Conservation (phyloP, 92 coral and sea anemone species). For the Porites divaricata region DNA sequence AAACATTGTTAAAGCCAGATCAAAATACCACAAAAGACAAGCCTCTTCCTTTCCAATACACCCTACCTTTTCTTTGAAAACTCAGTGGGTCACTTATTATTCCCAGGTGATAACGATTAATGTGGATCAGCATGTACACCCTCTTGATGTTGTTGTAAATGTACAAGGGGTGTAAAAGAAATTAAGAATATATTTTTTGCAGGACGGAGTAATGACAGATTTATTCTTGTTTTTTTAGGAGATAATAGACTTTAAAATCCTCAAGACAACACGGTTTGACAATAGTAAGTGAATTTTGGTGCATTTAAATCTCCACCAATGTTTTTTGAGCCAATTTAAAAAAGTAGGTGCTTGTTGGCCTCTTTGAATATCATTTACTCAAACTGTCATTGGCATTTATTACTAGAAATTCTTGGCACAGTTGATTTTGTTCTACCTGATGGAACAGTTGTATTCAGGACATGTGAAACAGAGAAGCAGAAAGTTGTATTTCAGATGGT, state of each 20-base stretch:
- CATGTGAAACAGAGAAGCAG: conserved; percentile 83
- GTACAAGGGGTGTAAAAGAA: not conserved
- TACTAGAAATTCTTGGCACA: conserved; percentile 77
- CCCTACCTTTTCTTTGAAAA: too few species aligned
- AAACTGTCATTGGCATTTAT: not conserved
- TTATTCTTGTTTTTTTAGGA: conserved; percentile 62
- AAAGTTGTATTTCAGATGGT: conserved; percentile 99
- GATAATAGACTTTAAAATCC: conserved; percentile 92
- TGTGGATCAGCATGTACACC: too few species aligned
- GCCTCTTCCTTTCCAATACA: too few species aligned
- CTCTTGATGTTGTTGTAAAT: too few species aligned
- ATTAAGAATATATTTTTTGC: not conserved
- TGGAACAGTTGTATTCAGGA: conserved; percentile 95
- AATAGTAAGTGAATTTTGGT: conserved; percentile 71
- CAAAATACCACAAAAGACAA: too few species aligned
- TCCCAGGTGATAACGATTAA: too few species aligned
- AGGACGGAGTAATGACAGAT: not conserved
- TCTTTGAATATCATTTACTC: too few species aligned
- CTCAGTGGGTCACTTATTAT: too few species aligned
- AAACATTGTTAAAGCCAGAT: too few species aligned
- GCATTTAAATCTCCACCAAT: not conserved
- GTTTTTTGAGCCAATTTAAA: too few species aligned
- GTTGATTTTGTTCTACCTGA: conserved; percentile 91
- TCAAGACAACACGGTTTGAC: conserved; percentile 78
- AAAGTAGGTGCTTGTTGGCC: too few species aligned